phyloP scores from a whole-genome alignment of 2,888 invertebrate species.

The Leistus spinibarbis region DNA sequence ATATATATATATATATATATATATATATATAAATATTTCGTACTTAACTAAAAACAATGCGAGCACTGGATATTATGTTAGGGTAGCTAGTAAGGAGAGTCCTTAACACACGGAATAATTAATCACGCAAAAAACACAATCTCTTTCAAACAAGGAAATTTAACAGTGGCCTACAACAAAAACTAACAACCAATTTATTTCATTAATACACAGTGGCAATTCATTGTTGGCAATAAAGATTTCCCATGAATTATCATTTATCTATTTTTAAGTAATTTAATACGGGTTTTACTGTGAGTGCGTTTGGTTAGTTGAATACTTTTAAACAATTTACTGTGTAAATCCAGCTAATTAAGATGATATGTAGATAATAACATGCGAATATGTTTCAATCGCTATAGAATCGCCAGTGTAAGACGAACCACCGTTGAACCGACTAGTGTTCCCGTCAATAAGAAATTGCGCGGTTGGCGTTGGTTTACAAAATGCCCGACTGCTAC shows the following conservation, averaged over 20 bases:
- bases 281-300: background rate
- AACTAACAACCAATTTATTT: background rate
- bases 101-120: background rate
- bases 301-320: background rate
- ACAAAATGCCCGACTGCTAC: conserved; percentile 18
- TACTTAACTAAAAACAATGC: too few relatives aligned
- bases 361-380: background rate
- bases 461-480: conserved; percentile 15
- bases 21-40: too few relatives aligned
- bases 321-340: background rate
- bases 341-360: conserved; percentile 3
- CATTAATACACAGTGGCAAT: background rate
- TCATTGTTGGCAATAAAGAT: background rate
- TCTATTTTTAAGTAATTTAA: background rate
- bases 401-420: conserved; percentile 18
- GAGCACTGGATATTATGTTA: background rate
- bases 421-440: conserved; percentile 11
- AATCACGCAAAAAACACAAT: background rate
- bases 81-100: background rate
- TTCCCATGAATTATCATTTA: background rate
- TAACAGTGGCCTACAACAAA: background rate
- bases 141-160: background rate
- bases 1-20: too few relatives aligned
- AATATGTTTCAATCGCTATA: background rate
- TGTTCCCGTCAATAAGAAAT: conserved; percentile 11